Conservation (phyloP, 1,140 invertebrate species). For the Pachyrhynchus sulphureomaculatus region DNA sequence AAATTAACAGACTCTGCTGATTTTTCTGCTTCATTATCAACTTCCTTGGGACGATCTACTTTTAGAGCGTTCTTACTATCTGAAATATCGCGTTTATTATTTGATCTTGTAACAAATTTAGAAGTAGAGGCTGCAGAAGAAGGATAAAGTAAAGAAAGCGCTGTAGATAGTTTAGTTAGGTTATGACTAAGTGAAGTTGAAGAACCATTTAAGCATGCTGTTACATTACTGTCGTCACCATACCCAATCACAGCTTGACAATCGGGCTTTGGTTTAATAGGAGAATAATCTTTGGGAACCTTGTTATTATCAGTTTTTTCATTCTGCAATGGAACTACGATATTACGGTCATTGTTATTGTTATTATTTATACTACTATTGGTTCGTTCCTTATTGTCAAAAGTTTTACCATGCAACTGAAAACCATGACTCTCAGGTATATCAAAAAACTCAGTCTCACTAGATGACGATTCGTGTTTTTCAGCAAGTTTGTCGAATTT, state of each 20-base stretch:
- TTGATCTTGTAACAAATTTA: background rate
- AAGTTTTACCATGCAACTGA: constrained; percentile 27
- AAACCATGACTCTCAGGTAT: constrained; percentile 23
- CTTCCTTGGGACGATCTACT: too few relatives aligned
- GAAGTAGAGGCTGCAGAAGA: background rate
- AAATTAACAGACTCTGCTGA: too few relatives aligned
- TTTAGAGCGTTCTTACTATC: too few relatives aligned
- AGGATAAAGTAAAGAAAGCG: constrained; percentile 15
- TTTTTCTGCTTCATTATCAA: too few relatives aligned
- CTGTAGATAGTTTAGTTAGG: constrained; percentile 20
- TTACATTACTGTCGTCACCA: constrained; percentile 20
- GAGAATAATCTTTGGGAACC: background rate
- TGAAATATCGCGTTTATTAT: too few relatives aligned
- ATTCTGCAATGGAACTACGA: background rate
- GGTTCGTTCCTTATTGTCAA: background rate
- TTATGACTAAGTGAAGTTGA: constrained; percentile 12
- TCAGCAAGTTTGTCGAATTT: constrained; percentile 24
- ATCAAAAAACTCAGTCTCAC: constrained; percentile 48
- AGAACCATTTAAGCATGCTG: constrained; percentile 15
- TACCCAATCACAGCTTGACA: background rate
- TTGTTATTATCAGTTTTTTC: background rate
- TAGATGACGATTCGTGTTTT: constrained; percentile 34
- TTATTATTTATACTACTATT: background rate
- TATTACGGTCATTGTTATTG: background rate
- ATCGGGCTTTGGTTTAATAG: background rate